Conservation (phyloP, 2,797 vertebrate species). For the Sitta carolinensis region DNA sequence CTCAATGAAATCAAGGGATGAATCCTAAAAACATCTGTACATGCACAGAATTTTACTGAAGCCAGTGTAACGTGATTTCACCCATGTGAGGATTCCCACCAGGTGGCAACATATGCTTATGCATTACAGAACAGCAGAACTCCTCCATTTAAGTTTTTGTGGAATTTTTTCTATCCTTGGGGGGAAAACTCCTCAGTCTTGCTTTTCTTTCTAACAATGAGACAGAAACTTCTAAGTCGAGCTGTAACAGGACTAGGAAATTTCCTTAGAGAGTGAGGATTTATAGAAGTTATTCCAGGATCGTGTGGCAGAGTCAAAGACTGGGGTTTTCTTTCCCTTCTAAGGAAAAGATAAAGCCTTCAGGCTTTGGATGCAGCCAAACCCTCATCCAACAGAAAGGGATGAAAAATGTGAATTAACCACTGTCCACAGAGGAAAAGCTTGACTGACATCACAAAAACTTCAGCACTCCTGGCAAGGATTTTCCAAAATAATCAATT, state of each 20-base stretch:
- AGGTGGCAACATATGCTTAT: background rate
- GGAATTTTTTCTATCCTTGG: background rate
- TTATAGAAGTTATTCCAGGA: background rate
- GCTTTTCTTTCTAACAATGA: background rate
- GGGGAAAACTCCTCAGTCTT: rapidly evolving
- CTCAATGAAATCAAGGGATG: background rate
- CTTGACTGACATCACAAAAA: background rate
- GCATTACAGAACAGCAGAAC: background rate
- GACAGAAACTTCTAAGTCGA: background rate
- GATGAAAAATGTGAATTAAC: background rate
- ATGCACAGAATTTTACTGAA: background rate
- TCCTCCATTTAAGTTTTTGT: background rate
- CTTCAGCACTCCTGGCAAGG: background rate
- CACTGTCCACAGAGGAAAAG: background rate
- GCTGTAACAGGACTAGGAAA: background rate
- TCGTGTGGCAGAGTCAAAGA: background rate
- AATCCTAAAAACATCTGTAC: background rate
- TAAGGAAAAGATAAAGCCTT: background rate
- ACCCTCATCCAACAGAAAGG: background rate
- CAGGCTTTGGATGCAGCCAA: background rate
- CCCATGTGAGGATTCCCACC: background rate
- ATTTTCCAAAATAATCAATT: background rate
- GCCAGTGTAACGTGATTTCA: background rate
- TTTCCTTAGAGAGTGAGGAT: background rate
- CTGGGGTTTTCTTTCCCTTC: background rate